Evolutionary conservation across 2,888 invertebrate genomes (phyloP).

Genomic region (Bellardia bayeri): DNA sequence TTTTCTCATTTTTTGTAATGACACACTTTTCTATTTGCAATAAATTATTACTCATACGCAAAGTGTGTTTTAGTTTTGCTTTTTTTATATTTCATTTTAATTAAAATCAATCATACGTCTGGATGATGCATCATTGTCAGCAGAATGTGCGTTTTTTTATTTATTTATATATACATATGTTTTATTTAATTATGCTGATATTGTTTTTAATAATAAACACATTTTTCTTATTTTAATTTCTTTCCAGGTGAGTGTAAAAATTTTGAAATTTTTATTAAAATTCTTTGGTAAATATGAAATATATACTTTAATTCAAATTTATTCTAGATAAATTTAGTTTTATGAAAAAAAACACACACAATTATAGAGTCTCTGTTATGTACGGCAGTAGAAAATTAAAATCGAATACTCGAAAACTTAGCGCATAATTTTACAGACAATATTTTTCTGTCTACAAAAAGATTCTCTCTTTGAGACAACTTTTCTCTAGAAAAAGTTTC

Average conservation of each 20-base stretch:
- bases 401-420: no score
- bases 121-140: background rate
- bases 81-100: background rate
- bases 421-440: no score
- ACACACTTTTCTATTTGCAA: constrained; percentile 15
- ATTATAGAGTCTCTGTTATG: no score
- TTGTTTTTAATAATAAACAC: background rate
- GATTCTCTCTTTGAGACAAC: no score
- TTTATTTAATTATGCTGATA: background rate
- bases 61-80: background rate
- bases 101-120: constrained; percentile 39
- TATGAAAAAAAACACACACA: no score
- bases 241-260: constrained; percentile 27
- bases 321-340: no score
- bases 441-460: no score
- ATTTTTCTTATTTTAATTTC: constrained; percentile 4
- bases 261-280: background rate
- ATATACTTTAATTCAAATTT: no score
- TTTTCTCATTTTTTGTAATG: background rate
- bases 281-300: constrained; percentile 11
- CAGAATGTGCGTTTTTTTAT: background rate
- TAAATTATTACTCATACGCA: constrained; percentile 45
- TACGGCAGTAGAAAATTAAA: no score
- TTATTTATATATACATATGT: no score
- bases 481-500: no score